Conservation (phyloP, 2,113 vertebrate genomes). For the Saimiri boliviensis region DNA sequence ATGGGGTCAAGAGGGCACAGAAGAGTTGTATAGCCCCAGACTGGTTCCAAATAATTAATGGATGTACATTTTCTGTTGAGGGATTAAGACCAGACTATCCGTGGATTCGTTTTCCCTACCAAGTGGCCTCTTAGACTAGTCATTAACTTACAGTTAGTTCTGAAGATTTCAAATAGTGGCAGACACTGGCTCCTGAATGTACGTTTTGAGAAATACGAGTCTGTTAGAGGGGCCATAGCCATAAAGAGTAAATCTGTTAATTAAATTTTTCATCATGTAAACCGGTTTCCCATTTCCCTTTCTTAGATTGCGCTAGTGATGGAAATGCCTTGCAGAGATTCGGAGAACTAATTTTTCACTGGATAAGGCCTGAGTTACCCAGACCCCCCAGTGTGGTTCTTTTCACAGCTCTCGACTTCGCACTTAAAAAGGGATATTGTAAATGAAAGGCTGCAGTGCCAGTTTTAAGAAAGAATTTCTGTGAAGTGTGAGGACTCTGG, state of each 20-base stretch:
- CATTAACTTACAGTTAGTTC: neutral
- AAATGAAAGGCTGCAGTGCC: slow-evolving; percentile 71
- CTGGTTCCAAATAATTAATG: neutral
- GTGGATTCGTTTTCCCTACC: neutral
- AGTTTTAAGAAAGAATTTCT: slow-evolving; percentile 66
- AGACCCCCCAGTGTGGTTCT: neutral
- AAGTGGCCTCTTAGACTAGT: neutral
- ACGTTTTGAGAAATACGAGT: slow-evolving; percentile 63
- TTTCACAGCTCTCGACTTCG: neutral
- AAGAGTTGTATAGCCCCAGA: neutral
- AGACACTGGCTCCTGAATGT: slow-evolving; percentile 42
- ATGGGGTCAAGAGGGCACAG: neutral
- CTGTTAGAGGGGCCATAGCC: slow-evolving; percentile 40
- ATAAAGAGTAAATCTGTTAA: neutral
- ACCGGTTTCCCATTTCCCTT: neutral
- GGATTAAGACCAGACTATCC: neutral
- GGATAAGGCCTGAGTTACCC: neutral
- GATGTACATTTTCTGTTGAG: neutral
- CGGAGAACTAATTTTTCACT: neutral
- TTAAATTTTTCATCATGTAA: slow-evolving; percentile 28
- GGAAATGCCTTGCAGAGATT: neutral
- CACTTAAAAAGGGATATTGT: neutral
- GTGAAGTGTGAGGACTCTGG: slow-evolving; percentile 76
- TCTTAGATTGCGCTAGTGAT: neutral
- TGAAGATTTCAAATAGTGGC: slow-evolving; percentile 19